Evolutionary conservation across 1,140 invertebrate species (phyloP).

Genomic region (Brachionus koreanus): DNA sequence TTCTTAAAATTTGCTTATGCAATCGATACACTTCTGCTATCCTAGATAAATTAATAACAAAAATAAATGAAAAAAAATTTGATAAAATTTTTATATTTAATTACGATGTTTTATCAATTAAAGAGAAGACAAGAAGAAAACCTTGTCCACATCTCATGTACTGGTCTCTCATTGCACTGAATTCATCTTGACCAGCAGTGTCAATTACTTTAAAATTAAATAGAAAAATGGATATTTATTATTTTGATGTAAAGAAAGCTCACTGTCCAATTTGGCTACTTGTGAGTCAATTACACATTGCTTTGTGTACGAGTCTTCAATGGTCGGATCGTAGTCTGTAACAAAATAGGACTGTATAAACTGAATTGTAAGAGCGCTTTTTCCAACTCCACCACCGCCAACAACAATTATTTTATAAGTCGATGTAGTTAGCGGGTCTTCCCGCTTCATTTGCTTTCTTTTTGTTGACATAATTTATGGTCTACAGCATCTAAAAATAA

Average conservation of each 20-base stretch:
- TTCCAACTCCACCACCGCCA: slow-evolving; percentile 36
- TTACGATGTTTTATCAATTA: slow-evolving; percentile 85
- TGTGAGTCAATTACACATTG: slow-evolving; percentile 86
- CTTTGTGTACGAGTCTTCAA: slow-evolving; percentile 61
- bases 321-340: slow-evolving; percentile 54
- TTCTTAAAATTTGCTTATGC: slow-evolving; percentile 85
- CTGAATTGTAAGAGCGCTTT: slow-evolving; percentile 75
- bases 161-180: slow-evolving; percentile 87
- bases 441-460: neutral
- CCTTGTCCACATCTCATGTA: slow-evolving; percentile 72
- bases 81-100: slow-evolving; percentile 65
- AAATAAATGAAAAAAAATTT: neutral
- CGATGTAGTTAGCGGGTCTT: slow-evolving; percentile 17
- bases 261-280: slow-evolving; percentile 79
- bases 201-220: slow-evolving; percentile 66
- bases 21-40: slow-evolving; percentile 71
- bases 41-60: neutral
- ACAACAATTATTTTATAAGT: slow-evolving; percentile 44
- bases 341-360: slow-evolving; percentile 49
- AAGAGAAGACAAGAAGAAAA: slow-evolving; percentile 72
- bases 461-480: neutral
- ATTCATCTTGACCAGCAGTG: slow-evolving; percentile 95
- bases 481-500: neutral
- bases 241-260: neutral
- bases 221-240: neutral